Evolutionary conservation across 1,140 invertebrate species (phyloP), one percentile per base, ranked within the genome.

Genomic region (Drosophila seguyi): DNA sequence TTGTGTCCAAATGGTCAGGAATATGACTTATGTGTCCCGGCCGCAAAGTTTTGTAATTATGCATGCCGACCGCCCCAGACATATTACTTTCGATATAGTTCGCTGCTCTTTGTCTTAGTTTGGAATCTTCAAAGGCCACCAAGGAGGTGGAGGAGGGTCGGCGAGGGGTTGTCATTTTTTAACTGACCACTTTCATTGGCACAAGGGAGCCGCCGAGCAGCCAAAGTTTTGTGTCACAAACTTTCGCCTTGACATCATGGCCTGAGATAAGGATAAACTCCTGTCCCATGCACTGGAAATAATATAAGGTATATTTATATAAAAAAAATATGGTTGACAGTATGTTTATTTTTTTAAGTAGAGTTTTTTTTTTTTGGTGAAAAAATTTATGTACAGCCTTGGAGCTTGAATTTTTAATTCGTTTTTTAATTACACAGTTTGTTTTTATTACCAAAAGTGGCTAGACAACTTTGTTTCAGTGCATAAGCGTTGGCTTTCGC

Each of bases 101-200:
- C 39, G 69, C 13, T 52, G 18, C 41, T 55, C 60, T 73, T 71
- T 72, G 58, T 72, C 56, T 41, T 42, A 61, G 25, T 59, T 48
- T 39, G 44, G 42, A n/a, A 50, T 59, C 69, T 72, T 67, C 62
- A 53, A 67, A 67, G 36, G 34, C 11, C 36, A 36, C 18, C 50
- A 36, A 41, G 14, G n/a, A 29, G 47, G n/a, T 36, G 34, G 34
- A 36, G 31, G 4, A n/a, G 31, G 31, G 31, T 11, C 31, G 13
- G 31, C 31, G 31, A 34, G 42, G 57, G 45, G 41, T 67, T 68
- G 78, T 78, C 85, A 87, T 69, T 87, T 87, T 90, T 90, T 65
- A 81, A 69, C 81, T 90, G 81, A 88, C 84, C 84, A 79, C 71
- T 79, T 76, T 68, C 81, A 80, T 76, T 79, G 63, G 53, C 69